Evolutionary conservation across 2,797 vertebrate genomes (phyloP), one percentile per base, ranked within the genome.

Genomic region (Pseudomugil tenellus): DNA sequence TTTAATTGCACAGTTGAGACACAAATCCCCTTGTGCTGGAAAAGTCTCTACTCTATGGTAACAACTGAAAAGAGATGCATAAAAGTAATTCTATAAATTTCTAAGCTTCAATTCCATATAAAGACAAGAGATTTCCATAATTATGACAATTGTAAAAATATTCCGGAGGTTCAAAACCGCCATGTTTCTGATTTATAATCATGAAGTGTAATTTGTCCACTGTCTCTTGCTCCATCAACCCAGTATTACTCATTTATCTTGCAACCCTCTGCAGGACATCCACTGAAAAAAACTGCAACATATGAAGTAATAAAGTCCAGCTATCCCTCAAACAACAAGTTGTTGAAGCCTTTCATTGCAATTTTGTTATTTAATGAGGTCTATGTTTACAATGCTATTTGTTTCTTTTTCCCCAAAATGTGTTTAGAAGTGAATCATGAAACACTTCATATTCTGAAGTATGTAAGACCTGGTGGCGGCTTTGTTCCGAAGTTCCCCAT

Each of bases 401-500:
- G 66, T 54, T 35, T 4, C 1, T 2, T 11, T 52, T 76, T 75
- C 58, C 49, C 17, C 2, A 19, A 58, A 21, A 19, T 67, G 34
- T 76, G 67, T 75, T 49, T 69, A 95, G 95, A 95, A 79, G 85
- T 81, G 61, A 94, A 94, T 84, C 79, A 93, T 43, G 94, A 95
- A 88, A 94, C 89, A 16, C 84, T 95, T 11, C 87, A 94, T 74
- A 17, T 93, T 67, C 83, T 95, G 14, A 93, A 90, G 80, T 91
- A 91, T 60, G 94, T 93, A 53, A 92, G 95, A 84, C 95, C 95
- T 23, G 94, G 95, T n/a, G 84, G 85, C 2, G 89, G 87, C 1
- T 95, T 92, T 67, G 72, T 90, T 26, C 94, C 94, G 54, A 92
- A 89, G 67, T 95, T 95, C 74, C 94, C 93, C 11, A 61, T 95